Evolutionary conservation across 2,113 vertebrate species (phyloP).

Genomic region (Pterocles gutturalis): DNA sequence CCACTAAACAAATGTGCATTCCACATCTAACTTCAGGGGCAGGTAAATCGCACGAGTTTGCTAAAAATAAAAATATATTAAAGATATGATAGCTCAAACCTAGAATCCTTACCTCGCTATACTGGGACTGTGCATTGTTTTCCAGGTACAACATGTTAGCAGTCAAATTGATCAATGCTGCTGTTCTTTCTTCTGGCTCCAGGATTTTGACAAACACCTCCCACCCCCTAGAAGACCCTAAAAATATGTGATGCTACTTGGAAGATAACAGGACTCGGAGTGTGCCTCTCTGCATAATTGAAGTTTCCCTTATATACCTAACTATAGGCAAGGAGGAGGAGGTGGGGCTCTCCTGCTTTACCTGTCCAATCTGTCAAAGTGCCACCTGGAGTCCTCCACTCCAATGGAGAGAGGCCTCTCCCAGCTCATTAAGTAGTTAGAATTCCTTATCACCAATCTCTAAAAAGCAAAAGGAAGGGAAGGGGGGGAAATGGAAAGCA

Average conservation of each 20-base stretch:
- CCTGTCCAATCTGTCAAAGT: constrained; percentile 92
- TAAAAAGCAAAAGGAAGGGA: constrained; percentile 64
- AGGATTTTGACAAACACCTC: constrained; percentile 92
- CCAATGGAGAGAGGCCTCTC: constrained; percentile 84
- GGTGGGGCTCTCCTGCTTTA: constrained; percentile 88
- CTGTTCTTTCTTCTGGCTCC: constrained; percentile 98
- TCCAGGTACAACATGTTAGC: constrained; percentile 99
- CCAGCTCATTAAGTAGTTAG: constrained; percentile 86
- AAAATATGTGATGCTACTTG: constrained; percentile 77
- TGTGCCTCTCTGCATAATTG: constrained; percentile 86
- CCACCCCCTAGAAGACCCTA: constrained; percentile 84
- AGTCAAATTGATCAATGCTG: constrained; percentile 95
- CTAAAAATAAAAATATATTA: neutral
- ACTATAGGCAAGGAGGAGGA: constrained; percentile 81
- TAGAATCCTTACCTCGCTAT: constrained; percentile 93
- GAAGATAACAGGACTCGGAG: constrained; percentile 84
- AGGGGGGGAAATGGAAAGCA: neutral
- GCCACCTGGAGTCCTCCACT: constrained; percentile 90
- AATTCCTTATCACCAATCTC: constrained; percentile 87
- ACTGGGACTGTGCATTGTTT: constrained; percentile 92
- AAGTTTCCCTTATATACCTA: constrained; percentile 91
- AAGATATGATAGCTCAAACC: constrained; percentile 30
- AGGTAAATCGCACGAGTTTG: neutral
- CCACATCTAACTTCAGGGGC: neutral
- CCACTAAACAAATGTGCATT: neutral